Base-by-base conservation (phyloP, 2,888 invertebrate genomes). In the Prenolepis imparis region DNA sequence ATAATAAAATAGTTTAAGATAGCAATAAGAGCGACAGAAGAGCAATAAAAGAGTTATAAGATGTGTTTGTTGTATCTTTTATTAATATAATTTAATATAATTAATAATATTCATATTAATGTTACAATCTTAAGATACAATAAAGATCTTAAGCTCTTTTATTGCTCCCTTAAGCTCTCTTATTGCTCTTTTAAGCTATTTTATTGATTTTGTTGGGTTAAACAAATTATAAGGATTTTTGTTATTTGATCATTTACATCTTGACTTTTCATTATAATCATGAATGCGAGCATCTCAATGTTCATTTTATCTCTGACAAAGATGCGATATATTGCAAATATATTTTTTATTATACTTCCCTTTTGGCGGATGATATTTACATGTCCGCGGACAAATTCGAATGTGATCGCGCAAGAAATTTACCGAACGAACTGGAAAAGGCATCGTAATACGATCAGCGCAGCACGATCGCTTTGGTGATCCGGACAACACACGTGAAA, bases 341-440 rank as follows among this genome's bases (percentile, higher is more conserved):
- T 8, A 3, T 52, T 66, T 36, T 5, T 36, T 28, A 21, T 67
- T 18, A 28, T 9, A 15, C 28, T 75, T 75, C 18, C 36, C 21
- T 64, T 52, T 39, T 57, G 21, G 55, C 6, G 86, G 85, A 88
- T 86, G 86, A 86, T 86, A 86, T 87, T 86, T 85, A 36, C 85
- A 82, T 83, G 84, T 77, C 84, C 78, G 67, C 41, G 74, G 81
- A 83, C 90, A 91, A 92, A 93, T 93, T 93, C 91, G 89, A 88
- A 88, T 91, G 91, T 92, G 90, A 90, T 90, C 91, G 93, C 89
- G 92, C 93, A 90, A 91, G 91, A 93, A 93, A 92, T 92, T 92
- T 93, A 88, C 89, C 88, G 92, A 92, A 92, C 93, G 91, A 93
- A 93, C 92, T 92, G 92, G 93, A 93, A 93, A 91, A 89, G 89